Conservation (phyloP, 2,113 vertebrate genomes). For the Aegithalos caudatus region DNA sequence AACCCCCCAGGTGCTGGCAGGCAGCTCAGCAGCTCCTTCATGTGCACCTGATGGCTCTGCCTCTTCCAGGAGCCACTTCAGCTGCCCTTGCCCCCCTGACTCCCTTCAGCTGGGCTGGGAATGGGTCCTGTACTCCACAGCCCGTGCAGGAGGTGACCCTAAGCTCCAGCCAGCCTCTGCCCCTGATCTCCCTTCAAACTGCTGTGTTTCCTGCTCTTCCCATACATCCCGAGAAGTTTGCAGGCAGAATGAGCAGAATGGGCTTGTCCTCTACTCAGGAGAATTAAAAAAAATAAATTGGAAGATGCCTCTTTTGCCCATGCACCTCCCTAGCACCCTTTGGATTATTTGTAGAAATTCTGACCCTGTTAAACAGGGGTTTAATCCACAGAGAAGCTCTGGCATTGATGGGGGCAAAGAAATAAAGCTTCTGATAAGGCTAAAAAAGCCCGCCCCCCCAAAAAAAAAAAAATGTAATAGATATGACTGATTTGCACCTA, state of each 20-base stretch:
- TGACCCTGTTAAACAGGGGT: not conserved
- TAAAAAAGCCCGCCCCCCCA: not conserved
- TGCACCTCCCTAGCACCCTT: not conserved
- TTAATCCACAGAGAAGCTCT: not conserved
- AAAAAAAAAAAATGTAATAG: not conserved
- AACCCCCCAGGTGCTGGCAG: not conserved
- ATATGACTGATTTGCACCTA: not conserved
- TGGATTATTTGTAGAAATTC: not conserved
- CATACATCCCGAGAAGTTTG: accelerated
- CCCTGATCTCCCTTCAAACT: not conserved
- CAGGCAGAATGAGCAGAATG: not conserved
- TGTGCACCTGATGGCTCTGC: not conserved
- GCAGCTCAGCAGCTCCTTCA: not conserved
- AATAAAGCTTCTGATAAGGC: not conserved
- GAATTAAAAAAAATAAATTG: not conserved
- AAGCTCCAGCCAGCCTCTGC: not conserved
- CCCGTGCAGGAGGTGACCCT: not conserved
- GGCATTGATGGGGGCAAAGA: not conserved
- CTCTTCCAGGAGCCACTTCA: not conserved
- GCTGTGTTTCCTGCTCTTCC: not conserved
- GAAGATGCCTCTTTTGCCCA: not conserved
- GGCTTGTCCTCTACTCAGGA: not conserved
- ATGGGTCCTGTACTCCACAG: not conserved
- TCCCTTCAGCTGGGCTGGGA: not conserved
- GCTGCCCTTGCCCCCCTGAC: not conserved